Evolutionary conservation across 2,113 vertebrate genomes (phyloP).

Genomic region (Gasterosteus aculeatus): DNA sequence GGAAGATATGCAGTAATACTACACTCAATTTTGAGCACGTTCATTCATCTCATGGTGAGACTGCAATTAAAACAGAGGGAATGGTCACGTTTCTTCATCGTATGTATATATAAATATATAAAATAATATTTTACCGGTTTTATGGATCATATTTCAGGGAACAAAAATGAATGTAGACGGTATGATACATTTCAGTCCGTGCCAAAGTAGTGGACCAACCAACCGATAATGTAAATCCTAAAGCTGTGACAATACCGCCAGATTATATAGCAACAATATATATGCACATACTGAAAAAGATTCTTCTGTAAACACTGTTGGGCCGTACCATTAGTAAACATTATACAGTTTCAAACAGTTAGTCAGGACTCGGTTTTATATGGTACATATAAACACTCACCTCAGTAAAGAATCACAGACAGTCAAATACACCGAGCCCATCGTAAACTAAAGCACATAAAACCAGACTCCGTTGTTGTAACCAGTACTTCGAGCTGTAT

Average conservation of each 20-base stretch:
- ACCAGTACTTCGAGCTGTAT: background rate
- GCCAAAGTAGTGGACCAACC: background rate
- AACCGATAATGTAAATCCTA: background rate
- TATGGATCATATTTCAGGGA: background rate
- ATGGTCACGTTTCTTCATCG: background rate
- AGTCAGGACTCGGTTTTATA: background rate
- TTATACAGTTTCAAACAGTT: slow-evolving; percentile 16
- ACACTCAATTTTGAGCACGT: background rate
- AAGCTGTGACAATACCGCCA: background rate
- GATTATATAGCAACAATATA: background rate
- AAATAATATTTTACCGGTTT: slow-evolving; percentile 9
- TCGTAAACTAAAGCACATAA: slow-evolving; percentile 11
- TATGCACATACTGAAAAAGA: background rate
- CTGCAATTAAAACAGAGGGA: background rate
- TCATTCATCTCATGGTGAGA: background rate
- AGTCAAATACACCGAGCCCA: background rate
- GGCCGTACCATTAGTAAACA: slow-evolving; percentile 25
- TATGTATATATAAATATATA: background rate
- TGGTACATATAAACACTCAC: background rate
- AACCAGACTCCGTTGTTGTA: background rate
- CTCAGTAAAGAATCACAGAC: slow-evolving; percentile 10
- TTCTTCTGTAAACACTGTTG: slow-evolving; percentile 15
- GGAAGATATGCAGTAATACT: background rate
- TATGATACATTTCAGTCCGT: background rate
- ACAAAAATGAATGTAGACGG: background rate